phyloP scores from a whole-genome alignment of 64 coral and sea anemone genomes.

The Dendronephthya gigantea region DNA sequence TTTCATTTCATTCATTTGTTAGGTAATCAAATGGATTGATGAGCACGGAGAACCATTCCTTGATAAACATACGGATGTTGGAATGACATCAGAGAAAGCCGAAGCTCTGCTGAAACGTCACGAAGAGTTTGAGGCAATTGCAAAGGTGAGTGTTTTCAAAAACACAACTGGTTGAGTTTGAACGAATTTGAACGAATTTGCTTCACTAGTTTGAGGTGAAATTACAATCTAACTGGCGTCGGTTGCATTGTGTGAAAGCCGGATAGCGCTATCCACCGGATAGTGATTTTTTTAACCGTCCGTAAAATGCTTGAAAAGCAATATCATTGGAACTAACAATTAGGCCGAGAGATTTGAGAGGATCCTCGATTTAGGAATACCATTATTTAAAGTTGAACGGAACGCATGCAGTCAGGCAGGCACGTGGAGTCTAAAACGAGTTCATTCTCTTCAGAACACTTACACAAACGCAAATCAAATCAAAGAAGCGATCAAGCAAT shows the following conservation, averaged over 20 bases:
- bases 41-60: slow-evolving; percentile 94
- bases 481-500: slow-evolving; percentile 65
- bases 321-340: too few species aligned
- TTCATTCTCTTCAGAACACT: slow-evolving; percentile 73
- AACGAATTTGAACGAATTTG: too few species aligned
- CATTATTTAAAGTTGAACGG: too few species aligned
- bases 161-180: too few species aligned
- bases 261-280: too few species aligned
- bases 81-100: slow-evolving; percentile 80
- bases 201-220: neutral
- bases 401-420: neutral
- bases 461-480: slow-evolving; percentile 96
- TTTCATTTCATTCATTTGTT: neutral
- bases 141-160: slow-evolving; percentile 45
- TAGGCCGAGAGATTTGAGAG: too few species aligned
- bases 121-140: slow-evolving; percentile 93
- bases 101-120: slow-evolving; percentile 80
- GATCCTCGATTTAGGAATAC: too few species aligned
- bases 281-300: too few species aligned
- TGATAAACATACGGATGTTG: slow-evolving; percentile 90
- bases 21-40: slow-evolving; percentile 98
- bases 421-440: neutral
- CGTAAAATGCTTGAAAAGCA: too few species aligned
- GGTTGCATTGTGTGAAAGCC: too few species aligned
- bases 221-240: too few species aligned